phyloP scores from a whole-genome alignment of 1,140 invertebrate species.

The Episyrphus balteatus region DNA sequence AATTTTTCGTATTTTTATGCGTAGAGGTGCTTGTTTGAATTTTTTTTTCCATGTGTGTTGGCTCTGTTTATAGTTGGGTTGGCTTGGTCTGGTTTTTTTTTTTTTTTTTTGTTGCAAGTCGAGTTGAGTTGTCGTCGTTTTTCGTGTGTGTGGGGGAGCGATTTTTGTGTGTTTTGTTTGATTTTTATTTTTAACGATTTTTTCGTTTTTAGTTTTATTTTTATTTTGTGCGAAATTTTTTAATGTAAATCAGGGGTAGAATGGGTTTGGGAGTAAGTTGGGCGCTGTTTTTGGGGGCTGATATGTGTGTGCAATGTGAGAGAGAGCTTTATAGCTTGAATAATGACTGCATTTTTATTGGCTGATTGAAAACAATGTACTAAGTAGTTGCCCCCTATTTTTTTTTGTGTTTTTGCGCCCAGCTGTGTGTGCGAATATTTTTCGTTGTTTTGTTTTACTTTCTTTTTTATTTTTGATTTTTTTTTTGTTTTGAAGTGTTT shows the following conservation, averaged over 20 bases:
- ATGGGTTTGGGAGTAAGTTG: background rate
- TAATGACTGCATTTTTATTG: conserved; percentile 35
- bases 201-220: conserved; percentile 24
- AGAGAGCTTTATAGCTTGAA: conserved; percentile 9
- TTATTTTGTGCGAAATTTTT: conserved; percentile 8
- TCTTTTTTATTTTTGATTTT: conserved; percentile 10
- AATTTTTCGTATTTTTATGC: conserved; percentile 1
- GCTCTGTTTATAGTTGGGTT: too few relatives aligned
- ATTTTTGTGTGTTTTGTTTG: conserved; percentile 6
- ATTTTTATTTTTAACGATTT: conserved; percentile 16
- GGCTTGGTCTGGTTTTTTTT: too few relatives aligned
- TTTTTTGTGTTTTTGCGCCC: conserved; percentile 2
- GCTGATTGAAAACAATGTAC: conserved; percentile 21
- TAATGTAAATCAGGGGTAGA: conserved; percentile 1
- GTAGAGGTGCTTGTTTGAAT: too few relatives aligned
- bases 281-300: background rate
- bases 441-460: conserved; percentile 7
- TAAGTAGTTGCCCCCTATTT: conserved; percentile 26
- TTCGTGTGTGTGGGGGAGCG: too few relatives aligned
- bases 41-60: too few relatives aligned
- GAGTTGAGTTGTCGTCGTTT: too few relatives aligned
- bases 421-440: background rate
- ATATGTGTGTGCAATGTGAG: background rate
- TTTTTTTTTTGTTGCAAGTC: too few relatives aligned
- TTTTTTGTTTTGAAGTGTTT: conserved; percentile 2